Evolutionary conservation across 2,113 vertebrate species (phyloP).

Genomic region (Prochilodus magdalenae): DNA sequence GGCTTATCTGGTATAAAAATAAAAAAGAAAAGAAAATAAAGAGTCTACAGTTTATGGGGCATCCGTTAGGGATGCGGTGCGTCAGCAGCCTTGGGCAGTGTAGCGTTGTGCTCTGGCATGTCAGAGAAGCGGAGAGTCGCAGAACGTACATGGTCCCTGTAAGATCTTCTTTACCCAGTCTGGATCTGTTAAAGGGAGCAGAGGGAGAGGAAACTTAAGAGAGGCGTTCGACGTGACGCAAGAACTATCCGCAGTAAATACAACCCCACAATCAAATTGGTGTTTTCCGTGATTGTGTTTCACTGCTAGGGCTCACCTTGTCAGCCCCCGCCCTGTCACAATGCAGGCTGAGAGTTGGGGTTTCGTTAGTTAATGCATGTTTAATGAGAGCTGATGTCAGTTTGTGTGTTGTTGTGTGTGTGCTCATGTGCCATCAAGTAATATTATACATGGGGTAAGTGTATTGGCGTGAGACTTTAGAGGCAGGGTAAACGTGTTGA

Average conservation of each 20-base stretch:
- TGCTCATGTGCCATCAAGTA: neutral
- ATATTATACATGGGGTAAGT: neutral
- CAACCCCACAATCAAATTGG: constrained; percentile 8
- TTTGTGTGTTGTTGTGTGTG: neutral
- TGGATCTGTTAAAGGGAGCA: constrained; percentile 81
- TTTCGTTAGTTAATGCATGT: constrained; percentile 9
- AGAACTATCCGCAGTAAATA: constrained; percentile 9
- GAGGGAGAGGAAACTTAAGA: constrained; percentile 22
- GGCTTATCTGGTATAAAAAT: neutral
- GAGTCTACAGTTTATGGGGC: neutral
- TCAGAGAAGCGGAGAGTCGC: constrained; percentile 93
- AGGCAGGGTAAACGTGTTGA: neutral
- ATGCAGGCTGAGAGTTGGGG: constrained; percentile 16
- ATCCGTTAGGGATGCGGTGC: neutral
- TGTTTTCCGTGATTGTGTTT: constrained; percentile 29
- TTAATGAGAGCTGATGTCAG: constrained; percentile 29
- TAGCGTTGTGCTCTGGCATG: constrained; percentile 26
- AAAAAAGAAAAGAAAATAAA: neutral
- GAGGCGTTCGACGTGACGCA: constrained; percentile 1
- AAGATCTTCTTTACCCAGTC: constrained; percentile 95
- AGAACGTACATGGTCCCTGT: constrained; percentile 89
- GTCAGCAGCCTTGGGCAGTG: constrained; percentile 15
- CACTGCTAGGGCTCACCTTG: neutral
- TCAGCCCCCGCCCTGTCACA: neutral
- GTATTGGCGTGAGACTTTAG: neutral